These are phyloP conservation scores for Festucalex cinctus DNA, from an alignment of 2,113 vertebrate species.

Conservation along the genomic window DNA sequence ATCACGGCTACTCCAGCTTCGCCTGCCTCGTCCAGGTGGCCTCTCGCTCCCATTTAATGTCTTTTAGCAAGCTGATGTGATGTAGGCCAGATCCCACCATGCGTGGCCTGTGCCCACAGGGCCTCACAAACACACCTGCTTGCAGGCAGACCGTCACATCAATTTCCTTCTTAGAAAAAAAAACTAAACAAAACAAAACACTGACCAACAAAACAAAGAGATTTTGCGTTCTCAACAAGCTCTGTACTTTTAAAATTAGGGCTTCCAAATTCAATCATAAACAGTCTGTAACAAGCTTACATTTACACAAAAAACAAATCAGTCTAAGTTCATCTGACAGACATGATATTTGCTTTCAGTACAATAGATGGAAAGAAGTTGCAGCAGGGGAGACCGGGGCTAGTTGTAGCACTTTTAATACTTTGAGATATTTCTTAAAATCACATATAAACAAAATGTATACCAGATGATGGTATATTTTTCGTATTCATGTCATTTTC, in stretches of 20 bases:
- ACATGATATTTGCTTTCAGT: too few species aligned
- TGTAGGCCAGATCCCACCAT: conserved; percentile 41
- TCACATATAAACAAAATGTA: too few species aligned
- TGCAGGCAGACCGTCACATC: conserved; percentile 2
- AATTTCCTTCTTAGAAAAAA: conserved; percentile 4
- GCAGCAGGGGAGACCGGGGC: too few species aligned
- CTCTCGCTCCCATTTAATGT: conserved; percentile 52
- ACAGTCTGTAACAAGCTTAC: conserved; percentile 32
- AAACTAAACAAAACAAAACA: conserved; percentile 8
- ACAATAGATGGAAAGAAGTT: too few species aligned
- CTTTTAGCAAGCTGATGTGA: conserved; percentile 52
- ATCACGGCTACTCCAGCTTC: conserved; percentile 51
- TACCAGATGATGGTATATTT: too few species aligned
- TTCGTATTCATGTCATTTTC: too few species aligned
- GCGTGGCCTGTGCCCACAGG: conserved; percentile 11
- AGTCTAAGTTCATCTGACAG: conserved; percentile 9
- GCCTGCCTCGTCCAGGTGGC: conserved; percentile 59
- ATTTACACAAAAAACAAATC: conserved; percentile 33
- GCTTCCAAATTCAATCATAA: conserved; percentile 40
- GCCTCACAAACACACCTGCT: conserved; percentile 1
- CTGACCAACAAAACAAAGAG: conserved; percentile 37
- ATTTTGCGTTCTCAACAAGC: conserved; percentile 29
- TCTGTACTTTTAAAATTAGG: conserved; percentile 45
- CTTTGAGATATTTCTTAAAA: too few species aligned
- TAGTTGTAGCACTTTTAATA: too few species aligned